These are phyloP conservation scores for Gambelia wislizenii DNA, from an alignment of 2,797 vertebrate species.

Conservation along the genomic window DNA sequence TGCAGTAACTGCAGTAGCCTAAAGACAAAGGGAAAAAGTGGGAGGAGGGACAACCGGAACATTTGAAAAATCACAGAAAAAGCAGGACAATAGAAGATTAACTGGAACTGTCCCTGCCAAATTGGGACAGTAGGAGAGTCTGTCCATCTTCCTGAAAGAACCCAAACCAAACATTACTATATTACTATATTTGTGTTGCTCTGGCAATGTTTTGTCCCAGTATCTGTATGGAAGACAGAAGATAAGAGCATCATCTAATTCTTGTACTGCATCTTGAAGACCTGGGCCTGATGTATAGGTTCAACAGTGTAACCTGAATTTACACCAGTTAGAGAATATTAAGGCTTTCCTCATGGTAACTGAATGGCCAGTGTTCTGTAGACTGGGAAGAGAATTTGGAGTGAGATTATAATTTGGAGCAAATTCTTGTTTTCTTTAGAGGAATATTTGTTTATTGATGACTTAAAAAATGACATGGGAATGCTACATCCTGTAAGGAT, in stretches of 20 bases:
- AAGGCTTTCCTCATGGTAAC: not conserved
- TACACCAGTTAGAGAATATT: not conserved
- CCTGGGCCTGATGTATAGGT: not conserved
- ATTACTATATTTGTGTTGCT: not conserved
- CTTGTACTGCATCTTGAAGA: not conserved
- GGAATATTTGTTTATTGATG: not conserved
- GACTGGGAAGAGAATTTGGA: not conserved
- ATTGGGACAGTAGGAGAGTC: too few relatives aligned
- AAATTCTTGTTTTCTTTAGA: not conserved
- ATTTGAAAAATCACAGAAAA: too few relatives aligned
- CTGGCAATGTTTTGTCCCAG: not conserved
- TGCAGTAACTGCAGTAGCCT: too few relatives aligned
- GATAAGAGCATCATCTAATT: not conserved
- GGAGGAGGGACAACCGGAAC: too few relatives aligned
- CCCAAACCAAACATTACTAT: not conserved
- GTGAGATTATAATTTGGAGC: not conserved
- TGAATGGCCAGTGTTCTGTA: not conserved
- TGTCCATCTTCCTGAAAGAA: not conserved
- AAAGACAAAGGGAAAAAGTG: too few relatives aligned
- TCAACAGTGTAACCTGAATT: not conserved
- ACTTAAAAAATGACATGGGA: not conserved
- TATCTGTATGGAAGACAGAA: not conserved
- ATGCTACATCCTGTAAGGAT: not conserved
- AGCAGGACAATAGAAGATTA: too few relatives aligned
- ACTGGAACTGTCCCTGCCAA: too few relatives aligned